Evolutionary conservation across 2,888 invertebrate genomes (phyloP).

Genomic region (Tillus elongatus): DNA sequence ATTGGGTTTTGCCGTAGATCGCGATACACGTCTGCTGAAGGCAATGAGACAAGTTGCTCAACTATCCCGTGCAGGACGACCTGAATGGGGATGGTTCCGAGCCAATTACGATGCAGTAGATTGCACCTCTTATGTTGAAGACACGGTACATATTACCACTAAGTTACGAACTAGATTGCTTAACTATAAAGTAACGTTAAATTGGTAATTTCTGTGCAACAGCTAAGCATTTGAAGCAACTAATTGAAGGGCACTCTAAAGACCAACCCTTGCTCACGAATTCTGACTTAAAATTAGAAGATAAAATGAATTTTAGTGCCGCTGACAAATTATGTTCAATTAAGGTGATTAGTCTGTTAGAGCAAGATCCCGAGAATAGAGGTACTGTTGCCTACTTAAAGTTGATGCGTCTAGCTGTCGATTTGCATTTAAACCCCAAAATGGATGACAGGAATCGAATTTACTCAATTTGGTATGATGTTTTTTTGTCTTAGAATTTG

Average conservation of each 20-base stretch:
- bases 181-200: conserved; percentile 1
- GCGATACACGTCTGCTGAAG: conserved; percentile 15
- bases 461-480: conserved; percentile 8
- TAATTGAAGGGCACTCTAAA: conserved; percentile 19
- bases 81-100: conserved; percentile 13
- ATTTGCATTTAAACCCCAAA: conserved; percentile 5
- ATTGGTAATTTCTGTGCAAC: conserved; percentile 8
- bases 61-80: conserved; percentile 8
- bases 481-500: conserved; percentile 10
- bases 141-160: conserved; percentile 13
- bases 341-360: conserved; percentile 17
- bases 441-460: conserved; percentile 5
- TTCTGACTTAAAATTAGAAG: conserved; percentile 15
- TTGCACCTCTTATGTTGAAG: conserved; percentile 12
- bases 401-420: conserved; percentile 11
- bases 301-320: conserved; percentile 26
- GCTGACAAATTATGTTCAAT: conserved; percentile 21
- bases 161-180: conserved; percentile 10
- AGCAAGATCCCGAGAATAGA: conserved; percentile 19
- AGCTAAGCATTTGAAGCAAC: conserved; percentile 6
- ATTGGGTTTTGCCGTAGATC: conserved; percentile 17
- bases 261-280: conserved; percentile 20
- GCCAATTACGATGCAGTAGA: conserved; percentile 7
- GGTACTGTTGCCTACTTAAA: conserved; percentile 22
- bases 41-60: conserved; percentile 13